Conservation (phyloP, 2,113 vertebrate genomes). For the Oncorhynchus nerka region DNA sequence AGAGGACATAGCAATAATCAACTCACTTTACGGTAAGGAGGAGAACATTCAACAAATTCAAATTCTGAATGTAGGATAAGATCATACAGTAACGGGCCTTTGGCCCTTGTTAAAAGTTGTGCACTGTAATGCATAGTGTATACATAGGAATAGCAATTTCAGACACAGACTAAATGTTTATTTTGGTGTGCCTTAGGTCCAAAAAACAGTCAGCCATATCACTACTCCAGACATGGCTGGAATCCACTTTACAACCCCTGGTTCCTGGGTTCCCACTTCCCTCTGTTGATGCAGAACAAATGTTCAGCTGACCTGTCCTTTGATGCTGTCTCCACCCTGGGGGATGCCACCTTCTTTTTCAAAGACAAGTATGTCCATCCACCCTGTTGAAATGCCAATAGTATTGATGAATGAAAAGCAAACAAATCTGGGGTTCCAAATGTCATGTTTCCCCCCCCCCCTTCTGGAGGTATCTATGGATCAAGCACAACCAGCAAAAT, state of each 20-base stretch:
- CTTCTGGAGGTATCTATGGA: constrained; percentile 72
- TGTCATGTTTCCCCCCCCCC: neutral
- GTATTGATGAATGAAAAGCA: neutral
- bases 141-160: neutral
- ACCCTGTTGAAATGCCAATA: neutral
- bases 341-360: constrained; percentile 71
- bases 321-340: constrained; percentile 69
- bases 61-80: neutral
- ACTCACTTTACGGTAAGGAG: constrained; percentile 79
- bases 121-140: neutral
- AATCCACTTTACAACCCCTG: constrained; percentile 39
- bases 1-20: constrained; percentile 78
- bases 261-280: constrained; percentile 40
- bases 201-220: constrained; percentile 29
- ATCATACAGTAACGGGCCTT: no score
- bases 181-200: constrained; percentile 50
- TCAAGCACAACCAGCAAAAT: constrained; percentile 66
- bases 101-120: neutral
- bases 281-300: constrained; percentile 54
- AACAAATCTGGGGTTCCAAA: neutral
- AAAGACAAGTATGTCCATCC: constrained; percentile 60
- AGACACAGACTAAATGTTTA: neutral
- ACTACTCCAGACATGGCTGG: constrained; percentile 43
- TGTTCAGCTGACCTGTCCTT: constrained; percentile 68
- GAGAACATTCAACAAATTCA: neutral